Percentiles rank a stretch among this genome's conserved stretches.
phyloP scores from a whole-genome alignment of 2,113 vertebrate species.

The Lasiurus borealis region DNA sequence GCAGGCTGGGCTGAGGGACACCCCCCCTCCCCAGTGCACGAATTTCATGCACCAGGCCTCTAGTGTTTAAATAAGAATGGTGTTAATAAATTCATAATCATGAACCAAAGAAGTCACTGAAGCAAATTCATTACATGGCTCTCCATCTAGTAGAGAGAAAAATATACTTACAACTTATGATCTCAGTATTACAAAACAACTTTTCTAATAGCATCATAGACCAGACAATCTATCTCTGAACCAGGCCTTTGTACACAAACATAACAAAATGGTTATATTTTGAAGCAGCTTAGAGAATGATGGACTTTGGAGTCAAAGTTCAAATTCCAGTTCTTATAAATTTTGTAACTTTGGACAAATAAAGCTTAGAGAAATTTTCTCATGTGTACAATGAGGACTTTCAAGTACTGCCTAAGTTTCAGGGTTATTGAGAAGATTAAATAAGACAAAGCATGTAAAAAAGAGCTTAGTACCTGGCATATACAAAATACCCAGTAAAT shows the following conservation, averaged over 20 bases:
- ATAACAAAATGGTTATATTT: background rate
- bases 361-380: background rate
- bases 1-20: too few species aligned
- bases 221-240: background rate
- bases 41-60: too few species aligned
- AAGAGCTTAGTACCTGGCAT: background rate
- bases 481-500: background rate
- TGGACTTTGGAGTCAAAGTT: background rate
- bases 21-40: too few species aligned
- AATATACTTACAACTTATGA: background rate
- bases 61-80: slow-evolving; percentile 1
- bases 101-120: background rate
- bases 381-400: background rate
- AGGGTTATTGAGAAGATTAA: background rate
- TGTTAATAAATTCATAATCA: background rate
- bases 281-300: slow-evolving; percentile 30
- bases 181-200: background rate
- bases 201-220: background rate
- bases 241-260: background rate
- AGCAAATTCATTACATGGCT: background rate
- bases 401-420: background rate
- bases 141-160: background rate
- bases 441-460: background rate
- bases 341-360: slow-evolving; percentile 28
- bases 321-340: background rate